phyloP scores from a whole-genome alignment of 2,113 vertebrate genomes.

The Acrocephalus kingi region DNA sequence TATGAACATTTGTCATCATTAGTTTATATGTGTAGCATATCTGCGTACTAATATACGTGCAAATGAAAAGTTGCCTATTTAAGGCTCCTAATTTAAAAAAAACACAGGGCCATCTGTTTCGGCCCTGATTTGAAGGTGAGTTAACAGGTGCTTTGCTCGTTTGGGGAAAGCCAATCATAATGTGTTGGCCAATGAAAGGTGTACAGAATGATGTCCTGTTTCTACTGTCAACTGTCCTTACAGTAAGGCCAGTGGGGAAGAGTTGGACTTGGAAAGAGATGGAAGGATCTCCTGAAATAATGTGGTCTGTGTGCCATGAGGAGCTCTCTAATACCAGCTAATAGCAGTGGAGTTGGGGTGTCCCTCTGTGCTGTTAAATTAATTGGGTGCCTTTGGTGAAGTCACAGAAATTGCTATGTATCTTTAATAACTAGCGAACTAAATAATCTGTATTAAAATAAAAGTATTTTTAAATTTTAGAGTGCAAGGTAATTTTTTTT shows the following conservation, averaged over 20 bases:
- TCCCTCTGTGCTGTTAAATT: background rate
- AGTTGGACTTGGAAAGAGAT: background rate
- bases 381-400: background rate
- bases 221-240: background rate
- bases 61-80: background rate
- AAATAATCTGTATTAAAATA: no score
- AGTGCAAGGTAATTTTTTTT: background rate
- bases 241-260: background rate
- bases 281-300: background rate
- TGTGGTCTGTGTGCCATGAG: background rate
- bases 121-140: background rate
- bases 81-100: background rate
- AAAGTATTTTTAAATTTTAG: background rate
- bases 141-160: background rate
- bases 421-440: background rate
- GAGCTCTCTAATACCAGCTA: background rate
- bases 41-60: background rate
- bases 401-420: background rate
- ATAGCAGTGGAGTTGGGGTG: background rate
- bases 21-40: background rate
- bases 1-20: accelerated
- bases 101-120: background rate
- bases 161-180: background rate
- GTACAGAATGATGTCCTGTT: background rate
- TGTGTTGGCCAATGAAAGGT: background rate